These are phyloP conservation scores for Hippoglossus hippoglossus DNA, from an alignment of 2,797 vertebrate species.

Conservation along the genomic window DNA sequence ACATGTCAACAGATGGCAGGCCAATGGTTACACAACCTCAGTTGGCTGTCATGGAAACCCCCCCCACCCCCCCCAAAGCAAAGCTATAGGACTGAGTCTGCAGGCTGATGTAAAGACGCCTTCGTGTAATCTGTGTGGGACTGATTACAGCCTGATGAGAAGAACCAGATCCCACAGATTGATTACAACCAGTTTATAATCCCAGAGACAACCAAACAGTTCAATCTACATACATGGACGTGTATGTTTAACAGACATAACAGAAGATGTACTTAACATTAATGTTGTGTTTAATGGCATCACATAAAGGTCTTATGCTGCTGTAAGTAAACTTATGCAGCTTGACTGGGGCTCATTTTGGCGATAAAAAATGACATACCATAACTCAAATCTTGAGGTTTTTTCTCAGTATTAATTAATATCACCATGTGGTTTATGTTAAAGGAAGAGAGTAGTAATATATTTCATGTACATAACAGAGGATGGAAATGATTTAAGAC, in stretches of 20 bases:
- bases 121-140: conserved; percentile 31
- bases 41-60: not conserved
- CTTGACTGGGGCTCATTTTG: no score
- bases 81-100: not conserved
- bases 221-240: not conserved
- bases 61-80: not conserved
- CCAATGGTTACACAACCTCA: conserved; percentile 29
- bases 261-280: not conserved
- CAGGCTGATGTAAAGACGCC: conserved; percentile 30
- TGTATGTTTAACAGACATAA: no score
- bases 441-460: not conserved
- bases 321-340: no score
- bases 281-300: not conserved
- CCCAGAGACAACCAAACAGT: conserved; percentile 1
- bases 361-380: not conserved
- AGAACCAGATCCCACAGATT: conserved; percentile 22
- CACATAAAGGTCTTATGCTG: no score
- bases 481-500: conserved; percentile 25
- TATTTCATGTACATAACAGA: conserved; percentile 5
- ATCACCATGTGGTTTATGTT: not conserved
- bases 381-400: no score
- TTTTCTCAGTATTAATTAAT: not conserved
- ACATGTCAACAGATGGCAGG: conserved; percentile 38
- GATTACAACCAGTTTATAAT: conserved; percentile 19
- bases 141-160: conserved; percentile 29